Conservation (phyloP, 2,113 vertebrate genomes). For the Ptilonorhynchus violaceus region DNA sequence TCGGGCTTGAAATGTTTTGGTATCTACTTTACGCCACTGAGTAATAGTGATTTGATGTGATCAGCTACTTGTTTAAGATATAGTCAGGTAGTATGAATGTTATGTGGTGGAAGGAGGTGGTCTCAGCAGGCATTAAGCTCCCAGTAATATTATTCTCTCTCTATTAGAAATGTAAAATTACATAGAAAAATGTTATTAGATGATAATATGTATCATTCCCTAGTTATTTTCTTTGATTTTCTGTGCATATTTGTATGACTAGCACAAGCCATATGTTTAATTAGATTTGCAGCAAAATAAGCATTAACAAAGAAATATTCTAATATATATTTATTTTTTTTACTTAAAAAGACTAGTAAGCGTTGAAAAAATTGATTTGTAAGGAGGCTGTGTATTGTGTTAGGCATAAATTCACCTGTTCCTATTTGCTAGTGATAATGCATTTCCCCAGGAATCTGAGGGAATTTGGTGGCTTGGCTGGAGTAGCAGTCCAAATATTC, state of each 20-base stretch:
- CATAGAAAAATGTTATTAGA: slow-evolving; percentile 61
- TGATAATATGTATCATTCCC: not conserved
- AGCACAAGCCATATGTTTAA: not conserved
- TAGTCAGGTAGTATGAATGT: slow-evolving; percentile 11
- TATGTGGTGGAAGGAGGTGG: not conserved
- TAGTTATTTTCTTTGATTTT: not conserved
- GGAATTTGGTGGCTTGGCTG: not conserved
- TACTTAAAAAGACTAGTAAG: not conserved
- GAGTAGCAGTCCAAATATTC: not conserved
- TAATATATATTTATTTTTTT: not conserved
- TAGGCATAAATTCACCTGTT: not conserved
- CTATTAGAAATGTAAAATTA: slow-evolving; percentile 59
- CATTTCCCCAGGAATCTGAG: not conserved
- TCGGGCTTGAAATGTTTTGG: slow-evolving; percentile 76
- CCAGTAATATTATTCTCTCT: slow-evolving; percentile 54
- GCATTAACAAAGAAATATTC: not conserved
- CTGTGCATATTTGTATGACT: not conserved
- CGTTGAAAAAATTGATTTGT: not conserved
- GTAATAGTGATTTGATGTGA: slow-evolving; percentile 22
- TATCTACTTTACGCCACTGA: slow-evolving; percentile 67
- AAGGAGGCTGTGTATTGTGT: not conserved
- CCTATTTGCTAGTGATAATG: not conserved
- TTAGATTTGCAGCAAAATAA: not conserved
- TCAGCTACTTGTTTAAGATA: slow-evolving; percentile 41
- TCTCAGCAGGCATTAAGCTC: slow-evolving; percentile 26